Percentiles rank a stretch among this genome's conserved stretches.
These are phyloP conservation scores for Sebastes itinus DNA, from an alignment of 2,797 vertebrate genomes.

Conservation along the genomic window DNA sequence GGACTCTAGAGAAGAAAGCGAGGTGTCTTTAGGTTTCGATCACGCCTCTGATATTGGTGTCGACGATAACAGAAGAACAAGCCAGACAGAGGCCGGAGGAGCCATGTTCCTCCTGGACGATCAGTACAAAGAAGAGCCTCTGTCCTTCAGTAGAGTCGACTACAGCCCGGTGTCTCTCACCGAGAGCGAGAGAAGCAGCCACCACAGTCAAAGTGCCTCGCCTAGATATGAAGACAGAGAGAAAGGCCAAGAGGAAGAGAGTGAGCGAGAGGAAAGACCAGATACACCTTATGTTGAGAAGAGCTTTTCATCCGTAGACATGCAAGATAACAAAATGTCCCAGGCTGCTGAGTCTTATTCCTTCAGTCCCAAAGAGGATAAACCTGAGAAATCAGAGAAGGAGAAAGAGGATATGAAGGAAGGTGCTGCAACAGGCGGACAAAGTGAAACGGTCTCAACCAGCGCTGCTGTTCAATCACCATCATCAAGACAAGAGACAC, in stretches of 20 bases:
- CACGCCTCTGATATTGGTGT: constrained; percentile 59
- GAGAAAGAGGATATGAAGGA: constrained; percentile 66
- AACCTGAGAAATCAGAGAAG: constrained; percentile 80
- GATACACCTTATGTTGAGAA: constrained; percentile 86
- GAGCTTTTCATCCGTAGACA: constrained; percentile 85
- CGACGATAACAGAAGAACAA: constrained; percentile 76
- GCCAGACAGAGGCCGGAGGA: constrained; percentile 65
- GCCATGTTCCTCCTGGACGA: constrained; percentile 71
- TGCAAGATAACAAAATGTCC: constrained; percentile 85
- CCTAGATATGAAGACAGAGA: constrained; percentile 75
- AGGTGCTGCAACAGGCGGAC: constrained; percentile 19
- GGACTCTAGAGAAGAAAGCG: constrained; percentile 62
- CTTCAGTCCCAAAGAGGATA: constrained; percentile 78
- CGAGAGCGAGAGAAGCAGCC: constrained; percentile 68
- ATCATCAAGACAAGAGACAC: constrained; percentile 81
- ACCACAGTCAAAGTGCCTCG: constrained; percentile 68
- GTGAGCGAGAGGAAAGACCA: constrained; percentile 84
- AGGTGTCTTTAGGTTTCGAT: constrained; percentile 57
- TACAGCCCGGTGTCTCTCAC: constrained; percentile 73
- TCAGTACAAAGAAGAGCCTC: constrained; percentile 79
- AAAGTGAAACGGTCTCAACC: constrained; percentile 62
- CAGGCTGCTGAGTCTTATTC: constrained; percentile 65
- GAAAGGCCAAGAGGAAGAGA: constrained; percentile 79
- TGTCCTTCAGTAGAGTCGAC: constrained; percentile 75
- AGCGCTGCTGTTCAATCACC: constrained; percentile 80